Percentiles rank a stretch among this genome's conserved stretches.
These are phyloP conservation scores for Podarcis siculus DNA, from an alignment of 2,797 vertebrate species.

Conservation along the genomic window DNA sequence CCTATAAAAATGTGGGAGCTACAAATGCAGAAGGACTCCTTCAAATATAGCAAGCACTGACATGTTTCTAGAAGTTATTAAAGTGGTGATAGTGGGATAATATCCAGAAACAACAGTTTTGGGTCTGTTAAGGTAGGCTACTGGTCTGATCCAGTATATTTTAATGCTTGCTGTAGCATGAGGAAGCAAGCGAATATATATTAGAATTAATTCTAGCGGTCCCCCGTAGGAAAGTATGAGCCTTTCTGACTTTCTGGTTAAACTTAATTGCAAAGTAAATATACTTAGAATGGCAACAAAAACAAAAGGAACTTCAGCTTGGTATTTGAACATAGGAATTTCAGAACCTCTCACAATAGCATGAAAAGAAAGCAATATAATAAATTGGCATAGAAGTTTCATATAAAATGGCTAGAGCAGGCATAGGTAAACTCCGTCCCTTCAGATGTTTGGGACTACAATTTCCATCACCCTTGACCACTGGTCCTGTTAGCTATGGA, in stretches of 20 bases:
- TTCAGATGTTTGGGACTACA: no score
- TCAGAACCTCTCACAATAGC: not conserved
- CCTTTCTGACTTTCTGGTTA: not conserved
- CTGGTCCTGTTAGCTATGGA: no score
- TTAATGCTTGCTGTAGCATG: not conserved
- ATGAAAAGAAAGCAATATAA: not conserved
- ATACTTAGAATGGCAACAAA: not conserved
- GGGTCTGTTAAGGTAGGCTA: not conserved
- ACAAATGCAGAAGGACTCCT: not conserved
- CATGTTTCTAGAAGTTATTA: not conserved
- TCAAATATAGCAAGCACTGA: not conserved
- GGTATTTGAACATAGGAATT: not conserved
- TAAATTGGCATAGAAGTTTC: not conserved
- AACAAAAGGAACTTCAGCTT: not conserved
- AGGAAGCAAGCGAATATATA: not conserved
- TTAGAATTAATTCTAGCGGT: not conserved
- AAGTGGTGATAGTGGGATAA: not conserved
- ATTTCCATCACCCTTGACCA: no score
- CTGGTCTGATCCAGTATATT: not conserved
- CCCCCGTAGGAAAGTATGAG: not conserved
- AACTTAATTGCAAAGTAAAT: not conserved
- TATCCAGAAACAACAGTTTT: not conserved
- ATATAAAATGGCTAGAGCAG: not conserved
- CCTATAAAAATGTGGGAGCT: not conserved
- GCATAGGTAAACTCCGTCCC: no score